Base-by-base conservation (phyloP, 2,888 invertebrate genomes). In the Oxyteleia sp. region DNA sequence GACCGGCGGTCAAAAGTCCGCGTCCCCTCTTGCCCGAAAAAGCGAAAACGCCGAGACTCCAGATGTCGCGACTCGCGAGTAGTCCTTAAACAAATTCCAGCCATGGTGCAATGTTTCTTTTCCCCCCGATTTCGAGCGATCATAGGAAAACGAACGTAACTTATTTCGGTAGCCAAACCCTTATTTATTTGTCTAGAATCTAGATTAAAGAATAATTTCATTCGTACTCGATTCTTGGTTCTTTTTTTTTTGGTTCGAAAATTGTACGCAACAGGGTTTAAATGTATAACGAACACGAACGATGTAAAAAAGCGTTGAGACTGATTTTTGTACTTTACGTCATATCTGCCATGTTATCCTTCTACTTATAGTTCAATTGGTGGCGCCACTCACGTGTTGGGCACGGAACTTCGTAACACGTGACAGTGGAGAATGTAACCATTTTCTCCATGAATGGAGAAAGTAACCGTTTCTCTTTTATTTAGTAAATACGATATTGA, bases 321-420 rank as follows among this genome's bases (percentile, higher is more conserved):
- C 75, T 76, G 83, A 84, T 92, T 91, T 90, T 88, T 85, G 86
- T 86, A 87, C 64, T 87, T 84, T 83, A 57, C 84, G 74, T 84
- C 32, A 84, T 84, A 87, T 87, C 82, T 87, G 89, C 90, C 90
- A 89, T 89, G 86, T 86, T 78, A 75, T 80, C 66, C 68, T 66
- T 76, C 66, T 87, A 86, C 72, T 84, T 90, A 90, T 92, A 92
- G n/a, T n/a, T n/a, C n/a, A n/a, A n/a, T n/a, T n/a, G n/a, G n/a
- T n/a, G n/a, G n/a, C n/a, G n/a, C n/a, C n/a, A n/a, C n/a, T n/a
- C n/a, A n/a, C n/a, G n/a, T n/a, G n/a, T n/a, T n/a, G n/a, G n/a
- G n/a, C n/a, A n/a, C n/a, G n/a, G n/a, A n/a, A n/a, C n/a, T n/a
- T n/a, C n/a, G n/a, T n/a, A n/a, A n/a, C n/a, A n/a, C n/a, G n/a